A percentile compares a stretch with the other conserved stretches of the same genome.
Conservation (phyloP, 2,888 invertebrate species). For the Lobophora halterata region DNA sequence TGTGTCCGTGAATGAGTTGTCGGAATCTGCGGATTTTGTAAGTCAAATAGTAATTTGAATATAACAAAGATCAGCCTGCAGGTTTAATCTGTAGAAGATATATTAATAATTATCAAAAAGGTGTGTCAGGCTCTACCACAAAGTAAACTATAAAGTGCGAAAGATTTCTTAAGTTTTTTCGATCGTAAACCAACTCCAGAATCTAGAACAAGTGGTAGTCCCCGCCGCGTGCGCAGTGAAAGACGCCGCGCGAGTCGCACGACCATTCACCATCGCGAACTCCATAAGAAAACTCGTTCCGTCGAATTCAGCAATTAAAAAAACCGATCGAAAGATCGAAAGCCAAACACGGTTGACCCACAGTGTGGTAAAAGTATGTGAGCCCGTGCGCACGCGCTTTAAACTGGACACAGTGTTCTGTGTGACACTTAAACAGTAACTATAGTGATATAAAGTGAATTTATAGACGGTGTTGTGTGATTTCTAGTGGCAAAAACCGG, state of each 20-base stretch:
- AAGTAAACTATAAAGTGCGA: constrained; percentile 14
- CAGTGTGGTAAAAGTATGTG: constrained; percentile 34
- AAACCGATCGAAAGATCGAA: constrained; percentile 37
- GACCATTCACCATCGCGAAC: constrained; percentile 54
- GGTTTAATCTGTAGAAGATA: no score
- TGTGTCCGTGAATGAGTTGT: no score
- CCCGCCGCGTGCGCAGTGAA: constrained; percentile 36
- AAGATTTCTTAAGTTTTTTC: constrained; percentile 23
- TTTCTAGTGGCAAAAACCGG: constrained; percentile 19
- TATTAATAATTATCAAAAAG: no score
- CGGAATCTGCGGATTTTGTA: no score
- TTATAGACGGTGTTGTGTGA: constrained; percentile 14
- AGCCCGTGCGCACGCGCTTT: constrained; percentile 4
- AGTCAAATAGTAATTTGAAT: no score
- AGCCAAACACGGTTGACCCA: constrained; percentile 20
- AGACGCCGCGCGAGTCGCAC: constrained; percentile 36
- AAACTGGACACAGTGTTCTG: constrained; percentile 1
- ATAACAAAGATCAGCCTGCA: no score
- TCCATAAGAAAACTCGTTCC: constrained; percentile 44
- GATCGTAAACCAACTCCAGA: constrained; percentile 26
- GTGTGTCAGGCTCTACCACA: no score
- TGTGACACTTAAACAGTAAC: constrained; percentile 11
- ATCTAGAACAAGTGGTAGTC: constrained; percentile 36
- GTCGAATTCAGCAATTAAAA: constrained; percentile 29
- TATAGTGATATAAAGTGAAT: constrained; percentile 5